Evolutionary conservation across 2,888 invertebrate genomes (phyloP).

Genomic region (Aplocera efformata): DNA sequence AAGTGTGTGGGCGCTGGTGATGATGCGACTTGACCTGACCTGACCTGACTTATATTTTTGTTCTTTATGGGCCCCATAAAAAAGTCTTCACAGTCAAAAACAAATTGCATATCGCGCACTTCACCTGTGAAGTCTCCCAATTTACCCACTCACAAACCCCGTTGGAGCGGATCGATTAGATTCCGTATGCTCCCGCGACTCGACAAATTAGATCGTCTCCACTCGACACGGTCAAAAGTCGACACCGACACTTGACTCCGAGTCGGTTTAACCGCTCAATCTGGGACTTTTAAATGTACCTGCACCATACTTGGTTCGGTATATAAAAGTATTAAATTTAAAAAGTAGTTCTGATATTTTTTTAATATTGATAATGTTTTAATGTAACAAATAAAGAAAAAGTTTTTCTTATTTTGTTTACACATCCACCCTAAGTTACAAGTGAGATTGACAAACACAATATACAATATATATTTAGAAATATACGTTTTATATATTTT

Average conservation of each 20-base stretch:
- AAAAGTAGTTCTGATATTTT: too few relatives aligned
- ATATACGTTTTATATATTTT: too few relatives aligned
- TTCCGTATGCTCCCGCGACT: conserved; percentile 74
- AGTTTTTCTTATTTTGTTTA: too few relatives aligned
- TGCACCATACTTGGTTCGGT: conserved; percentile 10
- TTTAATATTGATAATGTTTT: too few relatives aligned
- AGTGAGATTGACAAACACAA: too few relatives aligned
- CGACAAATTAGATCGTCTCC: conserved; percentile 76
- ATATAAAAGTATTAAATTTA: neutral
- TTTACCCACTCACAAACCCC: conserved; percentile 31
- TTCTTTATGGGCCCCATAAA: too few relatives aligned
- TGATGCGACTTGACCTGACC: too few relatives aligned
- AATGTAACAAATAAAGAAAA: too few relatives aligned
- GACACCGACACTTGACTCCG: conserved; percentile 46
- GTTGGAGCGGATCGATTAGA: conserved; percentile 60
- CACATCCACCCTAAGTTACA: too few relatives aligned
- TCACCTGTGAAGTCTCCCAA: conserved; percentile 22
- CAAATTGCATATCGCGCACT: conserved; percentile 14
- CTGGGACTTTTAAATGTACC: conserved; percentile 14
- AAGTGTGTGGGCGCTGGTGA: too few relatives aligned
- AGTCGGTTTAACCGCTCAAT: conserved; percentile 14
- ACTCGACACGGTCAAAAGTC: conserved; percentile 77
- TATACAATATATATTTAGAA: too few relatives aligned
- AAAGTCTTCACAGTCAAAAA: conserved; percentile 8
- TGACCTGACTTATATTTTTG: too few relatives aligned